phyloP scores from a whole-genome alignment of 2,888 invertebrate genomes.

The Drosophila paracracens region DNA sequence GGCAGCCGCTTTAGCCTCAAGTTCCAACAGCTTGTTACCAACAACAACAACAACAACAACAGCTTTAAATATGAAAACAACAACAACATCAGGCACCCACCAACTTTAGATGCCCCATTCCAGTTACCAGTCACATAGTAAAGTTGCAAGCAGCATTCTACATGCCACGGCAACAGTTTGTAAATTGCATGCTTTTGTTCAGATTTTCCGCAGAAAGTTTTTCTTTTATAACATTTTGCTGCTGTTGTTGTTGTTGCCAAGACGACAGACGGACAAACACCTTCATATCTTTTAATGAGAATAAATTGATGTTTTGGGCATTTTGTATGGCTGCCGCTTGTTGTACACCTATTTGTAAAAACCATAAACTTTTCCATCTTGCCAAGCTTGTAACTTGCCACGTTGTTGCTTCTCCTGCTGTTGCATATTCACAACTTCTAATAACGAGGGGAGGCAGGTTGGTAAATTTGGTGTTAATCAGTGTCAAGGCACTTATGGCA shows the following conservation, averaged over 20 bases:
- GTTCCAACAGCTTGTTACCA: constrained; percentile 44
- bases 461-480: constrained; percentile 67
- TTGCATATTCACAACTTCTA: constrained; percentile 65
- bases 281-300: constrained; percentile 79
- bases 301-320: constrained; percentile 81
- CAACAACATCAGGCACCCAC: constrained; percentile 35
- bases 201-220: constrained; percentile 74
- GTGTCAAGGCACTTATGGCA: constrained; percentile 37
- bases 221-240: constrained; percentile 47
- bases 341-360: constrained; percentile 57
- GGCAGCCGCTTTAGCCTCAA: constrained; percentile 60
- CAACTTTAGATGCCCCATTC: constrained; percentile 6
- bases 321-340: constrained; percentile 64
- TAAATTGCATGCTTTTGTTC: constrained; percentile 76
- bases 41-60: constrained; percentile 26
- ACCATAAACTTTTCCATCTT: constrained; percentile 52
- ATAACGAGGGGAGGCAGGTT: constrained; percentile 12
- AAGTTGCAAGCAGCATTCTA: constrained; percentile 32
- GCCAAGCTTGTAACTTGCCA: constrained; percentile 26
- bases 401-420: constrained; percentile 8
- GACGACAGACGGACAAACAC: constrained; percentile 65
- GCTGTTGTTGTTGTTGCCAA: constrained; percentile 35
- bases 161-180: constrained; percentile 53
- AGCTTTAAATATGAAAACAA: constrained; percentile 9
- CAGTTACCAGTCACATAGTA: constrained; percentile 8